phyloP scores from a whole-genome alignment of 2,113 vertebrate species.

The Mesoclemmys tuberculata region DNA sequence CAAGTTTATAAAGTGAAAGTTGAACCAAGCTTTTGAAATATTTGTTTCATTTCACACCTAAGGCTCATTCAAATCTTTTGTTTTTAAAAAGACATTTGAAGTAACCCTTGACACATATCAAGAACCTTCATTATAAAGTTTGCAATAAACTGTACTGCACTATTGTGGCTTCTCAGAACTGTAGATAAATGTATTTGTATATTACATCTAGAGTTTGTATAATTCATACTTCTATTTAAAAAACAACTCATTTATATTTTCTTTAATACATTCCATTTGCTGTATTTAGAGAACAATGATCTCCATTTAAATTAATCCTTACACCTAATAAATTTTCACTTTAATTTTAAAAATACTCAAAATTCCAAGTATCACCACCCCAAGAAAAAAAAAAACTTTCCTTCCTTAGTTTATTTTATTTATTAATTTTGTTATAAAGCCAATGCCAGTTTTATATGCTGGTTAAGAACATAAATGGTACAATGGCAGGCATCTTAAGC shows the following conservation, averaged over 20 bases:
- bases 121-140: constrained; percentile 54
- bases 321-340: neutral
- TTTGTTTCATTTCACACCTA: constrained; percentile 62
- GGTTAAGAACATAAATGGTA: constrained; percentile 1
- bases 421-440: constrained; percentile 28
- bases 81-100: constrained; percentile 60
- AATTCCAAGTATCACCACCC: neutral
- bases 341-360: constrained; percentile 20
- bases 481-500: constrained; percentile 22
- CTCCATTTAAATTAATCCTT: constrained; percentile 5
- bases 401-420: neutral
- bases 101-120: constrained; percentile 55
- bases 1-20: constrained; percentile 28
- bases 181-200: constrained; percentile 64
- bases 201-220: constrained; percentile 60
- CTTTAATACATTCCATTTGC: constrained; percentile 59
- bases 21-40: constrained; percentile 60
- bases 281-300: constrained; percentile 56
- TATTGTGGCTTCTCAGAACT: constrained; percentile 54
- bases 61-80: constrained; percentile 51
- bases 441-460: neutral
- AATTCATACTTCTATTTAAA: constrained; percentile 60
- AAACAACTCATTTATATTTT: constrained; percentile 43
- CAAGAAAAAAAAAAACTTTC: neutral
- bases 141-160: constrained; percentile 56